These are phyloP conservation scores for Haplochromis burtoni DNA, from an alignment of 2,113 vertebrate species.

Conservation along the genomic window DNA sequence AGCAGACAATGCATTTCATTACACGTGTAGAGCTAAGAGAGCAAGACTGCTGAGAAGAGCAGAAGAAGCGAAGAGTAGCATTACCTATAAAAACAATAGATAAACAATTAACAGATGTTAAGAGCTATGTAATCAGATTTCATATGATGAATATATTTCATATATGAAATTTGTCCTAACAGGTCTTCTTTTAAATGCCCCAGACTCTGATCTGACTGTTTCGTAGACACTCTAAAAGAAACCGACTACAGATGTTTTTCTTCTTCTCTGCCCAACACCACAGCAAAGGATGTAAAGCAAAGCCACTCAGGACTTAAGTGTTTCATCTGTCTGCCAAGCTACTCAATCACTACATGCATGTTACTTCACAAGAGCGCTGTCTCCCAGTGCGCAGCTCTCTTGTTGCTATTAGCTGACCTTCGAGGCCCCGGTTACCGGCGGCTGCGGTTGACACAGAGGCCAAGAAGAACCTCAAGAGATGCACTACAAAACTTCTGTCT, in stretches of 20 bases:
- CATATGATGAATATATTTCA: neutral
- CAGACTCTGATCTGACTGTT: neutral
- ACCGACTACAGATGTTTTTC: neutral
- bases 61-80: neutral
- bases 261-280: neutral
- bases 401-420: neutral
- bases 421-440: neutral
- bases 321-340: neutral
- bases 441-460: constrained; percentile 18
- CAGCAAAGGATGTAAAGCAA: neutral
- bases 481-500: constrained; percentile 6
- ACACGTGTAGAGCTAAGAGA: constrained; percentile 52
- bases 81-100: neutral
- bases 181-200: neutral
- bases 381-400: neutral
- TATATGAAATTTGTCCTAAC: neutral
- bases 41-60: neutral
- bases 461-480: constrained; percentile 8
- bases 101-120: constrained; percentile 6
- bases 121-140: neutral
- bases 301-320: neutral
- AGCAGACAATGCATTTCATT: constrained; percentile 75
- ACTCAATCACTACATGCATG: neutral
- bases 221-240: neutral
- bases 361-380: neutral